Conservation (phyloP, 2,888 invertebrate species). For the Sicus ferrugineus region DNA sequence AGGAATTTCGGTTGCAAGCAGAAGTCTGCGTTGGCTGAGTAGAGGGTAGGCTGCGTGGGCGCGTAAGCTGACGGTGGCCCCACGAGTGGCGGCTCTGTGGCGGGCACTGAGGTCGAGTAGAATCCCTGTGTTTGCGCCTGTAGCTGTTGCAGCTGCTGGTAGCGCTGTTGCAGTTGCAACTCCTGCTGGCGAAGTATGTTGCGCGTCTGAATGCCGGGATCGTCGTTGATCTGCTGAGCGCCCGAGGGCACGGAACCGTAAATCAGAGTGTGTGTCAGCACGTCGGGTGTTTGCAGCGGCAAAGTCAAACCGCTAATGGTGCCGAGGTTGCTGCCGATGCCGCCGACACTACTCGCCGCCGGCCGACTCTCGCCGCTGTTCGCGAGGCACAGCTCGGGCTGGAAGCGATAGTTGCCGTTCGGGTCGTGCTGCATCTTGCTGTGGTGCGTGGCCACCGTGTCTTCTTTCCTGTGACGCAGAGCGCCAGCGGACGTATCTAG, state of each 20-base stretch:
- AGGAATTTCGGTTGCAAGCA: conserved; percentile 47
- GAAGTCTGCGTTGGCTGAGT: conserved; percentile 38
- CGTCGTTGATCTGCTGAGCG: conserved; percentile 54
- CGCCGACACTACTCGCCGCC: conserved; percentile 39
- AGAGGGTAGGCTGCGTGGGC: conserved; percentile 39
- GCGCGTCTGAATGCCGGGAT: conserved; percentile 54
- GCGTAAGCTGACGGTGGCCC: conserved; percentile 47
- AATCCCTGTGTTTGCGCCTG: conserved; percentile 61
- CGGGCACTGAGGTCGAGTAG: conserved; percentile 48
- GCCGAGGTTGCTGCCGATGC: conserved; percentile 43
- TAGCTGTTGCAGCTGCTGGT: conserved; percentile 61
- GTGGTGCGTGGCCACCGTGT: conserved; percentile 20
- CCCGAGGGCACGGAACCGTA: conserved; percentile 61
- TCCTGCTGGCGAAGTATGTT: conserved; percentile 62
- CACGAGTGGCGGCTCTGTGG: conserved; percentile 44
- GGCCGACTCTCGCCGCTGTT: conserved; percentile 52
- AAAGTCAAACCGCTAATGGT: conserved; percentile 43
- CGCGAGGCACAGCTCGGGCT: conserved; percentile 62
- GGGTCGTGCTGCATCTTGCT: conserved; percentile 63
- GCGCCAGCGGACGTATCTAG: conserved; percentile 39
- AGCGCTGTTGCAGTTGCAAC: conserved; percentile 60
- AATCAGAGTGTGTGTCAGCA: conserved; percentile 60
- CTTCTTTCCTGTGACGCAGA: conserved; percentile 34
- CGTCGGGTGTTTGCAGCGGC: conserved; percentile 51
- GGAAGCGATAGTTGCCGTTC: conserved; percentile 64